phyloP scores from a whole-genome alignment of 2,888 invertebrate genomes.

The Leptinotarsa tumamoca region DNA sequence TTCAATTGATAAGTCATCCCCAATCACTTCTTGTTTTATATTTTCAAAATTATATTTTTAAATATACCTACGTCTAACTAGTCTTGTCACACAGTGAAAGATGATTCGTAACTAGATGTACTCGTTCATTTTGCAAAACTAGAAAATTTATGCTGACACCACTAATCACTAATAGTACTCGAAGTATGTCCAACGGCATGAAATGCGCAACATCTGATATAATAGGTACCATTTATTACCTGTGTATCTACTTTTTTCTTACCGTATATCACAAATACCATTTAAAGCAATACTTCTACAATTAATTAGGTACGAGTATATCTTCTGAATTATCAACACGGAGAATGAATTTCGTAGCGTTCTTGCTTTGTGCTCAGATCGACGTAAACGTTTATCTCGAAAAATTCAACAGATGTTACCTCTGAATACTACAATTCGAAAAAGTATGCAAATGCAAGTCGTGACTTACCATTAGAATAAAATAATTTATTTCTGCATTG shows the following conservation, averaged over 20 bases:
- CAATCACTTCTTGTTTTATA: too few species aligned
- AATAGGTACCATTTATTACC: slow-evolving; percentile 4
- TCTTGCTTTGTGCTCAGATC: slow-evolving; percentile 9
- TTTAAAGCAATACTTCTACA: slow-evolving; percentile 12
- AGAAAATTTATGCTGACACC: background rate
- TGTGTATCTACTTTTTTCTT: slow-evolving; percentile 2
- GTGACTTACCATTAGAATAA: slow-evolving; percentile 22
- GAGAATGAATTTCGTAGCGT: slow-evolving; percentile 15
- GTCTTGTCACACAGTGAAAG: background rate
- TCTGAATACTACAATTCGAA: slow-evolving; percentile 1
- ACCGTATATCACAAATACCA: background rate
- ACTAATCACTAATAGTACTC: background rate
- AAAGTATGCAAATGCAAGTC: slow-evolving; percentile 14
- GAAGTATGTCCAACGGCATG: background rate
- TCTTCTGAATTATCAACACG: slow-evolving; percentile 1
- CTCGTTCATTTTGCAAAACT: too few species aligned
- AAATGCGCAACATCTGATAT: background rate
- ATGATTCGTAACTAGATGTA: background rate
- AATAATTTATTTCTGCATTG: slow-evolving; percentile 19
- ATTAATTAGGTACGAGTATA: slow-evolving; percentile 13
- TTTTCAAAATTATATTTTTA: too few species aligned
- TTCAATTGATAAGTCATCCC: too few species aligned
- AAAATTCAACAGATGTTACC: slow-evolving; percentile 9
- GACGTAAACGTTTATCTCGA: slow-evolving; percentile 7
- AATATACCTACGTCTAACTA: too few species aligned